Percentiles rank a stretch among this genome's conserved stretches.
These are phyloP conservation scores for Oedothorax gibbosus DNA, from an alignment of 1,140 invertebrate genomes.

Conservation along the genomic window DNA sequence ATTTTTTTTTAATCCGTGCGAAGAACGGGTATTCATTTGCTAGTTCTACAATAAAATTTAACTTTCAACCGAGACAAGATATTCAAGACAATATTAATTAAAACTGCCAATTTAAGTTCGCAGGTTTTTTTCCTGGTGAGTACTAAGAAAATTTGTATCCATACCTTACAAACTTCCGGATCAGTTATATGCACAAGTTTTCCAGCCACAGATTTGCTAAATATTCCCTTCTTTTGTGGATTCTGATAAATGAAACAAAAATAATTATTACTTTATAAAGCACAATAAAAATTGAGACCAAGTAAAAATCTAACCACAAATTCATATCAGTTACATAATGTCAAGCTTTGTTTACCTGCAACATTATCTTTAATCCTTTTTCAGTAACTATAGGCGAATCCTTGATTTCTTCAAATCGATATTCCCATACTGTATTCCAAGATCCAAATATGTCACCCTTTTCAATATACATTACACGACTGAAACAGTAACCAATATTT, in stretches of 20 bases:
- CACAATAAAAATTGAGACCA: neutral
- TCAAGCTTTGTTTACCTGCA: conserved; percentile 65
- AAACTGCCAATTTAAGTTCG: too few species aligned
- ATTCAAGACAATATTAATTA: too few species aligned
- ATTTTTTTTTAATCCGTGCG: too few species aligned
- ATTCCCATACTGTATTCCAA: conserved; percentile 73
- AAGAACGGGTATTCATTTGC: too few species aligned
- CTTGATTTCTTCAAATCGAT: conserved; percentile 75
- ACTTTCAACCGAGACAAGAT: too few species aligned
- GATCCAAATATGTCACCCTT: conserved; percentile 70
- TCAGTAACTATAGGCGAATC: conserved; percentile 71
- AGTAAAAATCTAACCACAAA: too few species aligned
- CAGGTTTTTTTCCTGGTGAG: neutral
- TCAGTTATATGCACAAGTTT: conserved; percentile 69
- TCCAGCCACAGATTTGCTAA: conserved; percentile 70
- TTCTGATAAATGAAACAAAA: conserved; percentile 11
- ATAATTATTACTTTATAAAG: neutral
- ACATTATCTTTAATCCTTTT: conserved; percentile 70
- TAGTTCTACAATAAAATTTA: neutral
- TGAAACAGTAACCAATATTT: conserved; percentile 51
- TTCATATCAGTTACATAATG: too few species aligned
- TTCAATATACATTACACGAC: conserved; percentile 68
- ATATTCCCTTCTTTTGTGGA: conserved; percentile 66
- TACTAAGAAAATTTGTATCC: neutral
- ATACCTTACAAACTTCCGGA: conserved; percentile 35